Evolutionary conservation across 2,888 invertebrate species (phyloP).

Genomic region (Cheilosia scutellata): DNA sequence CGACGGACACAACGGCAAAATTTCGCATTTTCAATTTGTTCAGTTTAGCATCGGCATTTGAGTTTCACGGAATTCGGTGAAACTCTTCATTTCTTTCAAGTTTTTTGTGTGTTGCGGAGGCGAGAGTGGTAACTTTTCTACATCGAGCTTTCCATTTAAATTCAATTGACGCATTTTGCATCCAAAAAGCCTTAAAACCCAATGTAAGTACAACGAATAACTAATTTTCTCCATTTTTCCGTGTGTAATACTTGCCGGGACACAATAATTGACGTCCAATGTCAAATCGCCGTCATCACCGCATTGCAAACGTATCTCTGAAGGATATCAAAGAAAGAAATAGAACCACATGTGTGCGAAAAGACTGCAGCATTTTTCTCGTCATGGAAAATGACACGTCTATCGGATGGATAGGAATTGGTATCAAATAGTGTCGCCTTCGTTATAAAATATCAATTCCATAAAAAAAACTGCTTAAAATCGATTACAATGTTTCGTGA

Average conservation of each 20-base stretch:
- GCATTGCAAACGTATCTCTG: conserved; percentile 34
- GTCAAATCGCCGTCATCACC: conserved; percentile 64
- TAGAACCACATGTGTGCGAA: conserved; percentile 63
- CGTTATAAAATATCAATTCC: not conserved
- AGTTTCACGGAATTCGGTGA: conserved; percentile 66
- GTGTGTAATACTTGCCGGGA: conserved; percentile 21
- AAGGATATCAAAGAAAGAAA: conserved; percentile 18
- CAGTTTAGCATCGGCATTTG: conserved; percentile 75
- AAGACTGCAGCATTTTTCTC: conserved; percentile 11
- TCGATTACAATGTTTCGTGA: conserved; percentile 24
- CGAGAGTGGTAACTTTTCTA: conserved; percentile 29
- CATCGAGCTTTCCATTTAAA: conserved; percentile 13
- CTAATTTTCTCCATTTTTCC: conserved; percentile 26
- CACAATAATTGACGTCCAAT: conserved; percentile 61
- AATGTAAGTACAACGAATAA: conserved; percentile 53
- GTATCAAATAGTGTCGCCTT: not conserved
- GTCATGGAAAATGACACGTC: not conserved
- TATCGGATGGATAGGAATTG: not conserved
- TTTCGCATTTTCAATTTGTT: conserved; percentile 66
- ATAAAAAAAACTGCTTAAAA: conserved; percentile 23
- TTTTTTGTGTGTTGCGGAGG: conserved; percentile 66
- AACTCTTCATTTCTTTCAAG: conserved; percentile 64
- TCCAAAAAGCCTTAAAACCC: conserved; percentile 6
- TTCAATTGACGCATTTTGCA: conserved; percentile 42
- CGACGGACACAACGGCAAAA: conserved; percentile 48